phyloP scores from a whole-genome alignment of 2,888 invertebrate genomes.

The Brenthis hecate region DNA sequence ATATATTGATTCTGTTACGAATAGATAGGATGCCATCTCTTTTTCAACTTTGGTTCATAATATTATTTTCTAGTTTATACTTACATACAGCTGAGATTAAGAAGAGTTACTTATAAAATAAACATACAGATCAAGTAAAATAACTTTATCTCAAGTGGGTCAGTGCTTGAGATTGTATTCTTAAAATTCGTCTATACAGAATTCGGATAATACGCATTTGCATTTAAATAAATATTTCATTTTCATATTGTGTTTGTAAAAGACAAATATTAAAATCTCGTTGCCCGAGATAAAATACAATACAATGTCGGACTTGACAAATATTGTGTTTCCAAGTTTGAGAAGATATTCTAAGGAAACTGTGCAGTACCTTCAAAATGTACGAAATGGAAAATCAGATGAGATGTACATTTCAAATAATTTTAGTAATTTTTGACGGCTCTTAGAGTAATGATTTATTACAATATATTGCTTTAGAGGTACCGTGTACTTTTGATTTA shows the following conservation, averaged over 20 bases:
- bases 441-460: neutral
- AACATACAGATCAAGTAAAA: neutral
- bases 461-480: too few relatives aligned
- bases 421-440: neutral
- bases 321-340: constrained; percentile 22
- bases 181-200: neutral
- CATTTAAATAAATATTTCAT: constrained; percentile 34
- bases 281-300: constrained; percentile 27
- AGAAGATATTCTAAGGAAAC: constrained; percentile 19
- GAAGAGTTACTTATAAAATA: neutral
- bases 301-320: constrained; percentile 19
- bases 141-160: constrained; percentile 3
- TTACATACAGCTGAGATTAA: too few relatives aligned
- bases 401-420: neutral
- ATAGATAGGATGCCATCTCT: too few relatives aligned
- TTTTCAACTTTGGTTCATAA: too few relatives aligned
- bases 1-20: too few relatives aligned
- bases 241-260: constrained; percentile 25
- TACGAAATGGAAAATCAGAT: neutral
- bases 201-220: constrained; percentile 21
- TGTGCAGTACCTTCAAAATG: constrained; percentile 12
- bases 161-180: constrained; percentile 7
- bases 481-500: too few relatives aligned
- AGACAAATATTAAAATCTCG: constrained; percentile 34
- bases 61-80: too few relatives aligned